A percentile compares a stretch with the other conserved stretches of the same genome.
Conservation (phyloP, 2,797 vertebrate genomes). For the Parauchenoglanis punctatus region DNA sequence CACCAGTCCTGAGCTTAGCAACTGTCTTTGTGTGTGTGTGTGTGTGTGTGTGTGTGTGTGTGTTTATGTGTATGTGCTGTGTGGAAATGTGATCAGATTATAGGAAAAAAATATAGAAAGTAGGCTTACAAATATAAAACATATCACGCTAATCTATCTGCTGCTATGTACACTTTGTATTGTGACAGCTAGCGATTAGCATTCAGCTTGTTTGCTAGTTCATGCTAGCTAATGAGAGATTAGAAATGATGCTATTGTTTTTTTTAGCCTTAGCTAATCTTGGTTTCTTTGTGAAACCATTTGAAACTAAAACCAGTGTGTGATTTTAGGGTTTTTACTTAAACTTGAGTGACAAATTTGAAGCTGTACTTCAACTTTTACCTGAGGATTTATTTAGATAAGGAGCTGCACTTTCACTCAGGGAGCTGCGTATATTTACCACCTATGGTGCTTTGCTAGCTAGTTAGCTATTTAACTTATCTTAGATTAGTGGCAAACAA, state of each 20-base stretch:
- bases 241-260: background rate
- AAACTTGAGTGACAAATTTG: background rate
- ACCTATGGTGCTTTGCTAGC: background rate
- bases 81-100: background rate
- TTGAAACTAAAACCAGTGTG: background rate
- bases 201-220: background rate
- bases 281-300: background rate
- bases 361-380: background rate
- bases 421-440: background rate
- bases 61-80: too few species aligned
- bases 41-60: too few species aligned
- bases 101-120: background rate
- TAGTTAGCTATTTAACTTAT: background rate
- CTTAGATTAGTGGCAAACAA: background rate
- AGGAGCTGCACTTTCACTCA: background rate
- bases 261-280: background rate
- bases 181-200: background rate
- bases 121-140: background rate
- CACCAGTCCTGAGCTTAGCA: background rate
- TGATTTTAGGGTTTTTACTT: background rate
- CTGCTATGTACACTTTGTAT: background rate
- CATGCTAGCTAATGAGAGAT: background rate
- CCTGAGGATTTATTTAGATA: background rate
- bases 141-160: background rate
- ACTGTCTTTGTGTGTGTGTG: background rate